phyloP scores from a whole-genome alignment of 2,797 vertebrate species.

The Potorous gilbertii region DNA sequence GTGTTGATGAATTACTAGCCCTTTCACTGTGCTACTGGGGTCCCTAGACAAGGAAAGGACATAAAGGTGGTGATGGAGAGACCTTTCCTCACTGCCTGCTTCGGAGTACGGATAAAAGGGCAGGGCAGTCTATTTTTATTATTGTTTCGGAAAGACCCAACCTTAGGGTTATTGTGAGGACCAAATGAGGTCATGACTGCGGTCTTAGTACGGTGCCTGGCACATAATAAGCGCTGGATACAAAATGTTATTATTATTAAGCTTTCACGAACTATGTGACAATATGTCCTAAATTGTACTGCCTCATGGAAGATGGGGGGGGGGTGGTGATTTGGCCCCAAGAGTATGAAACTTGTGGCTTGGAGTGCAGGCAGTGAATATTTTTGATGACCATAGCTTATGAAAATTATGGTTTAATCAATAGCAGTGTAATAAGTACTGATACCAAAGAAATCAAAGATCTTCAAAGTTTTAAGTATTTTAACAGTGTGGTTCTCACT shows the following conservation, averaged over 20 bases:
- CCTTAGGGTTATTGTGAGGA: too few species aligned
- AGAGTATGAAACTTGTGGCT: too few species aligned
- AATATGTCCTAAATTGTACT: too few species aligned
- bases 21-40: not conserved
- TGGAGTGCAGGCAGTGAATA: too few species aligned
- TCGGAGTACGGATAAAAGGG: not conserved
- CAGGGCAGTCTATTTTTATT: not conserved
- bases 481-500: slow-evolving; percentile 12
- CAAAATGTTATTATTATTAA: not conserved
- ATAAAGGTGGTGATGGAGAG: not conserved
- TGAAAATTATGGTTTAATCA: not conserved
- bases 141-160: slow-evolving; percentile 14
- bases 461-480: not conserved
- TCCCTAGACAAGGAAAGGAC: not conserved
- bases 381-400: too few species aligned
- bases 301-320: too few species aligned
- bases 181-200: slow-evolving; percentile 6
- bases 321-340: too few species aligned
- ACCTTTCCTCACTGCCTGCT: not conserved
- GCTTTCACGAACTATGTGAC: not conserved
- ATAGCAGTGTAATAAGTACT: not conserved
- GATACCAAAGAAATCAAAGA: not conserved
- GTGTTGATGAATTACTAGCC: not conserved
- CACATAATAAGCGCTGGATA: not conserved
- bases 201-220: not conserved